Evolutionary conservation across 2,888 invertebrate species (phyloP), one percentile per base, ranked within the genome.

Genomic region (Heteropelma amictum): DNA sequence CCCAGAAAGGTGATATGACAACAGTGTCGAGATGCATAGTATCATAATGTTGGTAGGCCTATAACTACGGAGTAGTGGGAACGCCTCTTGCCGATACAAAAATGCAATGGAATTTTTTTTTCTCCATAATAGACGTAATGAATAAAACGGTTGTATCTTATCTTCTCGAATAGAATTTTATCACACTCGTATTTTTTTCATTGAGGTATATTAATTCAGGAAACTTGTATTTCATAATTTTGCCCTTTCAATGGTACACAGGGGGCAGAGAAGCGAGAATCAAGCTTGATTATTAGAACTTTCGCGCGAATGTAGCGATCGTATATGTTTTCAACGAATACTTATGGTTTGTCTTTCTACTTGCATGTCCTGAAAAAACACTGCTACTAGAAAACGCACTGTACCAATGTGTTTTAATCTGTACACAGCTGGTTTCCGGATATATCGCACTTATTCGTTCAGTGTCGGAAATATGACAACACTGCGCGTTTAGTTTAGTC

Each of bases 391-490:
- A 28, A 23, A 30, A 28, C 28, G 60, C 30, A 45, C 26, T 45
- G 14, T 14, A 19, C 30, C 10, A 3, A 45, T 1, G 17, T 30
- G 14, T 10, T 10, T 40, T 12, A 10, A 45, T 42, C 12, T 21
- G 7, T 19, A 56, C n/a, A 70, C 70, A 75, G 74, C 74, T 71
- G 74, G 71, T 38, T 40, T 45, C 54, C 74, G 74, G 74, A 75
- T 45, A 21, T 54, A n/a, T 40, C 61, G 40, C 60, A 70, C 49
- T 56, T 54, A 35, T 28, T 47, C 7, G 0, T 23, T 5, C n/a
- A 19, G n/a, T 30, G 17, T n/a, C 0, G 1, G n/a, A 10, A 23
- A 23, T n/a, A 2, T 47, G 74, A 60, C 70, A 75, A 75, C 61
- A n/a, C 23, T 17, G 33, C n/a, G 53, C 12, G 6, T 14, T 30